Evolutionary conservation across 2,113 vertebrate species (phyloP), one percentile per base, ranked within the genome.

Genomic region (Uropsilus gracilis): DNA sequence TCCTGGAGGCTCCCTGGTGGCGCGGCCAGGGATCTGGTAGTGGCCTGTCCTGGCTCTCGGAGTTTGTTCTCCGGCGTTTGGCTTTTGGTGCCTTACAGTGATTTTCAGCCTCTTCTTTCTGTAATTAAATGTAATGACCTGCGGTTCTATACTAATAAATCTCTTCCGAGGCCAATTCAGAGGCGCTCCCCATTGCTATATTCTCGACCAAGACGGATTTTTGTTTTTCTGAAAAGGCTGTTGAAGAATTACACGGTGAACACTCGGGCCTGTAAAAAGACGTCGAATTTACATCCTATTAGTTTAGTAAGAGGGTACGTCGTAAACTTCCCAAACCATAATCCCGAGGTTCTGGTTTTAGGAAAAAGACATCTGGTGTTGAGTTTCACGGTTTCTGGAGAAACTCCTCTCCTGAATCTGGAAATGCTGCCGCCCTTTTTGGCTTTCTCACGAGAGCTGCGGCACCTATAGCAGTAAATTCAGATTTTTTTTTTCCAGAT

Each of bases 1-100:
- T 0, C 26, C 9, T 0, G 9, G 48, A 14, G 16, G 5, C 12
- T 32, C 5, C 8, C 50, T 5, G 13, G 57, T 7, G 61, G 68
- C 22, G 6, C 26, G 1, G 50, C 3, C 34, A 0, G 64, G 66
- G 46, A 24, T 12, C 32, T 3, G 20, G 46, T 34, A 8, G 39
- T 11, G 3, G 30, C 39, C 48, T 9, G 10, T 4, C 3, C 14
- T 48, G 34, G 28, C 55, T 55, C 63, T 8, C 8, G 55, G 72
- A 37, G 48, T 92, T 61, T 13, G 24, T 80, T 44, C 44, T 24
- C 24, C 1, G 69, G 72, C 66, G 83, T 48, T 32, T 28, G 32
- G 37, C 17, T n/a, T n/a, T n/a, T n/a, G 9, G 76, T 76, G 46
- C 66, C 59, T 84, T 53, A 14, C 18, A 4, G 18, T 66, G n/a